Base-by-base conservation (phyloP, 2,888 invertebrate species). In the Hedychridium roseum region DNA sequence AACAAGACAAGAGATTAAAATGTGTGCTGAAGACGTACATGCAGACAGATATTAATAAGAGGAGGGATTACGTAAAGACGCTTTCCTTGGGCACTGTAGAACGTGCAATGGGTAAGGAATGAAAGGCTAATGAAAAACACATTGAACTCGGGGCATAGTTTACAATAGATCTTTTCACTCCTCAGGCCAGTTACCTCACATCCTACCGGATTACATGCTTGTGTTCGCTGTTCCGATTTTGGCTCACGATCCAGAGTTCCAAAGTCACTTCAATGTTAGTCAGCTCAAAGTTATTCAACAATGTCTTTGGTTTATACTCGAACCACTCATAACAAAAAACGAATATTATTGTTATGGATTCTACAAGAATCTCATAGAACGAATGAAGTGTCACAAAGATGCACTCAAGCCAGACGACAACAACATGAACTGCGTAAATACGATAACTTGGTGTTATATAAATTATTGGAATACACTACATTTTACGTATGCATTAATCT, bases 161-260 rank as follows among this genome's bases (percentile, higher is more conserved):
- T 40, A 20, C n/a, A n/a, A n/a, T n/a, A n/a, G n/a, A n/a, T n/a
- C n/a, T n/a, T n/a, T n/a, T n/a, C n/a, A n/a, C n/a, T 35, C 61
- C 40, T 34, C 43, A 77, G 77, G 87, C 59, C 92, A 93, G 81
- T 81, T 93, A 74, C 88, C 91, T 28, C 91, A 92, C 79, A 92
- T 94, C 77, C 83, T 97, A 80, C 97, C 98, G 42, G 98, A 98
- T 82, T 97, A 97, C 79, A 95, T 96, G 89, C 82, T 98, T 72
- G 94, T 96, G 60, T 97, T 97, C 81, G 92, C 95, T n/a, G 90
- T 97, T 64, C 94, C 97, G 37, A 87, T 98, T 40, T 83, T 98
- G 49, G 91, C 97, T n/a, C 96, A 97, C 78, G 92, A 95, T 80
- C 91, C 94, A 3, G 85, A 87, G 62, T 92, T 91, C 76, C 89